Base-by-base conservation (phyloP, 1,140 invertebrate genomes). In the Drosophila ambigua region DNA sequence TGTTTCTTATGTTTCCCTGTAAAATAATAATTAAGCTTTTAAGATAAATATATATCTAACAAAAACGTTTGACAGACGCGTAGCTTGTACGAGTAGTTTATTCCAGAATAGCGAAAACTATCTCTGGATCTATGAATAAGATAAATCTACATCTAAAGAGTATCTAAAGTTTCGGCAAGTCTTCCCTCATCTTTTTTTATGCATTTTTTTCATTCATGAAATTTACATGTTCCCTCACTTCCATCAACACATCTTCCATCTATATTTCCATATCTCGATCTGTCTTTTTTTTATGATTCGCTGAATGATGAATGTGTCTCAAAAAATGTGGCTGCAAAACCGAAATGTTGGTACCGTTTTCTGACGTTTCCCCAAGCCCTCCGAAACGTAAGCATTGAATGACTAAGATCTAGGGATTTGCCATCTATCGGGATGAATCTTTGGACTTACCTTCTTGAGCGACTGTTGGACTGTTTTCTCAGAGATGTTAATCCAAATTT, bases 121-220 rank as follows among this genome's bases (percentile, higher is more conserved):
- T 24, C 23, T 24, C 4, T 24, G 4, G 4, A 24, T 24, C 23
- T 4, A 24, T 20, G 1, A 20, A 20, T 0, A 20, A 20, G 20
- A 20, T 0, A 24, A 24, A 24, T 24, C 26, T 28, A 28, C 5
- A 28, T 7, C 26, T 28, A 28, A 28, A 28, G 35, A 11, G 35
- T 39, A 39, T 39, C 35, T 13, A 4, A 39, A 11, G 35, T 11
- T 39, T 35, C 8, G 31, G 9, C 31, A 9, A 35, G 3, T 8
- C 8, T 39, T 11, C 35, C 20, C 4, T 43, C 7, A 2, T 4
- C 7, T 51, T 55, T 35, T 71, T 64, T 54, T 60, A 73, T 62
- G 68, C 67, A 78, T 83, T 75, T 65, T 83, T 83, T 51, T 65
- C 65, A 75, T 82, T 82, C 79, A 82, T 82, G 79, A 82, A 82